Conservation (phyloP, 2,888 invertebrate species). For the Rhagophthalmus giganteus region DNA sequence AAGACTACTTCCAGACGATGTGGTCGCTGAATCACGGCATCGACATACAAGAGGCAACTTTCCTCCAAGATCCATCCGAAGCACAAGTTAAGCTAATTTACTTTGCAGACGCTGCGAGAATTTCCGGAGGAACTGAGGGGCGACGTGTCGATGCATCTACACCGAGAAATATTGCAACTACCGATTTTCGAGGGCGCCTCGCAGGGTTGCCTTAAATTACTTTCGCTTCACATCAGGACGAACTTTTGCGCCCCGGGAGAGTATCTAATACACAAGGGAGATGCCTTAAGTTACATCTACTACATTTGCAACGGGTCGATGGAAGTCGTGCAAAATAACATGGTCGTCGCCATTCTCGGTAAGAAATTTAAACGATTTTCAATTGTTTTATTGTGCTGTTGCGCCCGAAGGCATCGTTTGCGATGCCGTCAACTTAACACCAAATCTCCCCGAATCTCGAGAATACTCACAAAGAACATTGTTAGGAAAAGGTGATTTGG, state of each 20-base stretch:
- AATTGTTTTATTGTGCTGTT: constrained; percentile 4
- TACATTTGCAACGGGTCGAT: constrained; percentile 96
- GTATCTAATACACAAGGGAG: constrained; percentile 91
- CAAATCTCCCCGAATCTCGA: too few relatives aligned
- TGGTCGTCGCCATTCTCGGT: constrained; percentile 97
- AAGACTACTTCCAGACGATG: constrained; percentile 97
- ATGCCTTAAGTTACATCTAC: constrained; percentile 90
- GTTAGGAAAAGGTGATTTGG: constrained; percentile 92
- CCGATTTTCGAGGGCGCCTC: constrained; percentile 95
- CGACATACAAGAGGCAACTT: constrained; percentile 88
- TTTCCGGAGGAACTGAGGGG: constrained; percentile 95
- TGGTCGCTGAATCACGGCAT: constrained; percentile 98
- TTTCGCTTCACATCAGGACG: constrained; percentile 89
- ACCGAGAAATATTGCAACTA: constrained; percentile 89
- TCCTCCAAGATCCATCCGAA: too few relatives aligned
- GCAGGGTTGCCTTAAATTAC: constrained; percentile 89
- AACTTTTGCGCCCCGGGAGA: constrained; percentile 97
- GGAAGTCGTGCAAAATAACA: constrained; percentile 94
- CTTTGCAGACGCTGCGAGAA: constrained; percentile 81
- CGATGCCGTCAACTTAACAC: too few relatives aligned
- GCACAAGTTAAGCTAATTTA: too few relatives aligned
- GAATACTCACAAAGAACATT: too few relatives aligned
- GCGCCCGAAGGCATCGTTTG: background rate
- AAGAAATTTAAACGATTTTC: constrained; percentile 50
- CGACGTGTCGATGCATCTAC: constrained; percentile 93